Evolutionary conservation across 2,797 vertebrate genomes (phyloP).

Genomic region (Oryzias sinensis): DNA sequence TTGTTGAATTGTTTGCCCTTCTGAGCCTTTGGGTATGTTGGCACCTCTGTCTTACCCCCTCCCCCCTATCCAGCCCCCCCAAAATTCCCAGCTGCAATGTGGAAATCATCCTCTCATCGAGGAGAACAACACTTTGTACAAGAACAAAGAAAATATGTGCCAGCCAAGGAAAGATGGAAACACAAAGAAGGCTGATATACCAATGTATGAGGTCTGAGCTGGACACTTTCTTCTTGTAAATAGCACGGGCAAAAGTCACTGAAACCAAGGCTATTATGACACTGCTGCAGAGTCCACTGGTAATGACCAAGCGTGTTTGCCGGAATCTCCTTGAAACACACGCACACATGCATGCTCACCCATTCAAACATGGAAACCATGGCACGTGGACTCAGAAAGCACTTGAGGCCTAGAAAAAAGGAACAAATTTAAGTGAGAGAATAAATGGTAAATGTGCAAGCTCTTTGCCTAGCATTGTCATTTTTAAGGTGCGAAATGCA

Average conservation of each 20-base stretch:
- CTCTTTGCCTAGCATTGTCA: conserved; percentile 56
- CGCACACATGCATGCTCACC: conserved; percentile 61
- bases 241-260: conserved; percentile 70
- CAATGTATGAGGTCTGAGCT: conserved; percentile 60
- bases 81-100: conserved; percentile 50
- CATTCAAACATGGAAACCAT: conserved; percentile 59
- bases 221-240: conserved; percentile 76
- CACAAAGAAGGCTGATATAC: conserved; percentile 40
- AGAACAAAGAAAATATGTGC: conserved; percentile 69
- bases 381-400: conserved; percentile 51
- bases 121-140: conserved; percentile 66
- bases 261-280: conserved; percentile 69
- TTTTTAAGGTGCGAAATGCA: conserved; percentile 37
- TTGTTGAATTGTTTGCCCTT: conserved; percentile 27
- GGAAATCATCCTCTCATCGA: conserved; percentile 67
- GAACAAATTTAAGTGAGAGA: conserved; percentile 25
- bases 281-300: conserved; percentile 70
- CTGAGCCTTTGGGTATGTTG: conserved; percentile 70
- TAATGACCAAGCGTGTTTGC: conserved; percentile 67
- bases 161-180: conserved; percentile 63
- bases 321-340: conserved; percentile 64
- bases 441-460: conserved; percentile 46
- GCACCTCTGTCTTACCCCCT: conserved; percentile 79
- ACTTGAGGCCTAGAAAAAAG: conserved; percentile 46
- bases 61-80: no score